These are phyloP conservation scores for Notothenia coriiceps DNA, from an alignment of 2,113 vertebrate species.

Conservation along the genomic window DNA sequence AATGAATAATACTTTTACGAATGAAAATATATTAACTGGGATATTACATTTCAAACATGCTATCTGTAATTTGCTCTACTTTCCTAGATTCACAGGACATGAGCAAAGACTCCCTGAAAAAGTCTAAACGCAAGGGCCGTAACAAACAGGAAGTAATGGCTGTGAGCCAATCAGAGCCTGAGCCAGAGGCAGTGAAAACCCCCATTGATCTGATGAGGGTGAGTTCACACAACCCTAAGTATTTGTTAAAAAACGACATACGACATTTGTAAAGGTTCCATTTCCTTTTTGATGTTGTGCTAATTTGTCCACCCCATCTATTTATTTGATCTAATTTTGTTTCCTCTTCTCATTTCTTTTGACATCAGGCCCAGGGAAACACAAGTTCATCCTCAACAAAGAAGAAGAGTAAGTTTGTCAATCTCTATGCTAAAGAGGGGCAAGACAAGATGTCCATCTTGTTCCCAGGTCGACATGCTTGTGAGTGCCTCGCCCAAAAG, in stretches of 20 bases:
- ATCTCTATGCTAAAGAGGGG: slow-evolving; percentile 92
- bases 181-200: slow-evolving; percentile 90
- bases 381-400: slow-evolving; percentile 84
- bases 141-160: slow-evolving; percentile 89
- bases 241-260: neutral
- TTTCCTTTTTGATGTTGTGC: neutral
- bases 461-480: slow-evolving; percentile 91
- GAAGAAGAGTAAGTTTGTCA: slow-evolving; percentile 93
- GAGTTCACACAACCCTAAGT: slow-evolving; percentile 11
- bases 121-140: slow-evolving; percentile 92
- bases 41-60: neutral
- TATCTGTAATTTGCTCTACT: neutral
- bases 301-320: neutral
- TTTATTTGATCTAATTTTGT: neutral
- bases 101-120: slow-evolving; percentile 88
- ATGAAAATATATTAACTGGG: too few relatives aligned
- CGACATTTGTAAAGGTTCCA: neutral
- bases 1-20: neutral
- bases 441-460: slow-evolving; percentile 91
- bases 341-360: neutral
- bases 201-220: slow-evolving; percentile 96
- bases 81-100: slow-evolving; percentile 79
- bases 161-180: slow-evolving; percentile 75
- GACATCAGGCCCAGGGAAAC: slow-evolving; percentile 88
- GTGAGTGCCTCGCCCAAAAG: slow-evolving; percentile 96